Percentiles rank a stretch among this genome's conserved stretches.
Evolutionary conservation across 2,113 vertebrate genomes (phyloP).

Genomic region (Gila orcuttii): DNA sequence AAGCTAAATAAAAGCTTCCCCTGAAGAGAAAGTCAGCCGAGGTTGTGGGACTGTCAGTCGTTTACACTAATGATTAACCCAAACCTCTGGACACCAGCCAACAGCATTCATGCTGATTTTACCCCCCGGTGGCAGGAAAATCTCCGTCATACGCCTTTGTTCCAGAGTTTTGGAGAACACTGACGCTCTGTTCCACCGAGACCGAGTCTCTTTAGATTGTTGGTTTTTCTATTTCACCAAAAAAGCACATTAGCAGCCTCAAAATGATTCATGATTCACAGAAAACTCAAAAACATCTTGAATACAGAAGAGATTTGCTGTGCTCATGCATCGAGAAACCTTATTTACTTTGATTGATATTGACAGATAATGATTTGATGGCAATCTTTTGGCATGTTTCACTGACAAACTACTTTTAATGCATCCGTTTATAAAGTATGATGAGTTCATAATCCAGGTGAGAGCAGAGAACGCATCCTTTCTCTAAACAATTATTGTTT

Average conservation of each 20-base stretch:
- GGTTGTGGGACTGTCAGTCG: slow-evolving; percentile 59
- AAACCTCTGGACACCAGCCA: slow-evolving; percentile 73
- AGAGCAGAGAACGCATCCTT: not conserved
- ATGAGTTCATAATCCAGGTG: not conserved
- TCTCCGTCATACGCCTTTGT: slow-evolving; percentile 72
- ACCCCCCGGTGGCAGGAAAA: slow-evolving; percentile 74
- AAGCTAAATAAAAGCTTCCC: slow-evolving; percentile 71
- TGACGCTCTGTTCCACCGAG: slow-evolving; percentile 15
- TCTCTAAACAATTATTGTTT: not conserved
- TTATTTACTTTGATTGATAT: not conserved
- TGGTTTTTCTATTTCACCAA: not conserved
- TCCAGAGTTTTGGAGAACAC: slow-evolving; percentile 63
- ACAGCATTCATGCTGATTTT: slow-evolving; percentile 77
- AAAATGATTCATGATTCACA: not conserved
- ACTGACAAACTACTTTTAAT: not conserved
- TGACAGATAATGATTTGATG: not conserved
- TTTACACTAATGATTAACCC: slow-evolving; percentile 41
- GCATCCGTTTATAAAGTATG: not conserved
- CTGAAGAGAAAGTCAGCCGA: slow-evolving; percentile 56
- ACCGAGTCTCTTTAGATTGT: not conserved
- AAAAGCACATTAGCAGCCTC: not conserved
- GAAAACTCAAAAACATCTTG: not conserved
- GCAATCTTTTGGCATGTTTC: not conserved
- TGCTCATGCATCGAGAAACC: not conserved
- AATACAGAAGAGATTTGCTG: not conserved